Conservation (phyloP, 2,113 vertebrate species). For the Psittacula cyanocephala region DNA sequence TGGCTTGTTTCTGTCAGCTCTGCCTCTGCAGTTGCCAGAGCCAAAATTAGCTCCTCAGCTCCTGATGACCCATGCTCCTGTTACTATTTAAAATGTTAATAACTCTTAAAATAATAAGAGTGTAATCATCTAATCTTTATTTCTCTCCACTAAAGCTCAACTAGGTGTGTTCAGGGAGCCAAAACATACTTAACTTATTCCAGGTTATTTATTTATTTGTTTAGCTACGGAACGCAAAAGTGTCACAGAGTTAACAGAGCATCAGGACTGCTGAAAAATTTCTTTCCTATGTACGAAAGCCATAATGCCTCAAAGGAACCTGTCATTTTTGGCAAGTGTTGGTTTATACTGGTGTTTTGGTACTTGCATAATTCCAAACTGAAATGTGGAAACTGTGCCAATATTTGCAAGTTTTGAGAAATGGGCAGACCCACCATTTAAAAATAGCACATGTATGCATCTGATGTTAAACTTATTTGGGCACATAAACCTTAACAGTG, state of each 20-base stretch:
- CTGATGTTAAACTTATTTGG: neutral
- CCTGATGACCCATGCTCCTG: neutral
- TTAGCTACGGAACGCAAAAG: neutral
- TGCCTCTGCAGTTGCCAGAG: neutral
- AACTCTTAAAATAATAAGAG: slow-evolving; percentile 24
- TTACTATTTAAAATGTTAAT: neutral
- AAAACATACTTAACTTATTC: neutral
- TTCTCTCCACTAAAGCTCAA: neutral
- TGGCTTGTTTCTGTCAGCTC: neutral
- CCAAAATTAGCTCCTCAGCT: slow-evolving; percentile 26
- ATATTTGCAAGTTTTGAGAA: neutral
- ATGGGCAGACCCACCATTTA: neutral
- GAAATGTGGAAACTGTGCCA: neutral
- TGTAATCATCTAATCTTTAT: neutral
- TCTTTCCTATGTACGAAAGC: neutral
- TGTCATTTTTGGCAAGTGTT: neutral
- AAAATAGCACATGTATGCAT: neutral
- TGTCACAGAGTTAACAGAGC: neutral
- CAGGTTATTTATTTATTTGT: neutral
- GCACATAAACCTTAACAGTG: neutral
- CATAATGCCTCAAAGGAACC: neutral
- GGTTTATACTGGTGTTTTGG: neutral
- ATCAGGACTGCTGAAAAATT: neutral
- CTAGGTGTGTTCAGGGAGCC: neutral
- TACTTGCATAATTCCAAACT: neutral